Conservation (phyloP, 2,888 invertebrate species). For the Pteria penguin region DNA sequence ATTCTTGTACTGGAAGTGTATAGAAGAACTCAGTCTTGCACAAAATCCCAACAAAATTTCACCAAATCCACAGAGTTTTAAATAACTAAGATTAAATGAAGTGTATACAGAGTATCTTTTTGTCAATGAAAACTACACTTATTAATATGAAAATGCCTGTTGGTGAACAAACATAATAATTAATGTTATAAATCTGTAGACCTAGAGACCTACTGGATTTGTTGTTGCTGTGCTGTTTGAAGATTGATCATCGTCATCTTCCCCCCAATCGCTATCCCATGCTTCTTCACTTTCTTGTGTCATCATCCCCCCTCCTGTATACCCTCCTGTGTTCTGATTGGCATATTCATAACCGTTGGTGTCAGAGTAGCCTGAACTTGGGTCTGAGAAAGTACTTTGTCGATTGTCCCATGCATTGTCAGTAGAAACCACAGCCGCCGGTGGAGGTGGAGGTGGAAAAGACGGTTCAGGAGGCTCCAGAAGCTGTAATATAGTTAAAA, state of each 20-base stretch:
- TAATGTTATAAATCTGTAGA: no score
- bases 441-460: constrained; percentile 76
- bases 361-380: not conserved
- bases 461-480: constrained; percentile 75
- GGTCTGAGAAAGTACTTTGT: not conserved
- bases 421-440: not conserved
- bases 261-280: constrained; percentile 88
- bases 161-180: no score
- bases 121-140: no score
- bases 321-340: constrained; percentile 2
- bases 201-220: constrained; percentile 5
- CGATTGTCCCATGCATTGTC: not conserved
- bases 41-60: no score
- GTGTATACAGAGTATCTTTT: no score
- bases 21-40: no score
- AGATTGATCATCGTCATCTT: constrained; percentile 82
- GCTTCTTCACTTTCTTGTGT: constrained; percentile 85
- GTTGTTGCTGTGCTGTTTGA: constrained; percentile 60
- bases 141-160: no score
- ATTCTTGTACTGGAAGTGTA: no score
- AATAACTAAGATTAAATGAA: no score
- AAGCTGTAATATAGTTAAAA: no score
- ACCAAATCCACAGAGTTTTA: no score
- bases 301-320: constrained; percentile 21
- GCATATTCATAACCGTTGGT: constrained; percentile 1